phyloP scores from a whole-genome alignment of 1,140 invertebrate genomes.

The Eupeodes corollae region DNA sequence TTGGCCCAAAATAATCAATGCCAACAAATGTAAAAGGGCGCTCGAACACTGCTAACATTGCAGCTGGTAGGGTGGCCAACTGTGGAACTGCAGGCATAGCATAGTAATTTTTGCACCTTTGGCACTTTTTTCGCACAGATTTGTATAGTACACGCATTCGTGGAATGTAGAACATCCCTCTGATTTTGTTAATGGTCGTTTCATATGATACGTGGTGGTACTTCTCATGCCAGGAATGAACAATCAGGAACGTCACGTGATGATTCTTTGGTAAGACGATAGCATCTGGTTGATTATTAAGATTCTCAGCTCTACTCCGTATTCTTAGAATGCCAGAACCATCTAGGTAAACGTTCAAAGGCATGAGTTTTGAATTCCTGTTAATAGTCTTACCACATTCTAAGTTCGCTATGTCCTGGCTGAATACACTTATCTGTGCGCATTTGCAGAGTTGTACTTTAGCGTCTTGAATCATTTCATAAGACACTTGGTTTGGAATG shows the following conservation, averaged over 20 bases:
- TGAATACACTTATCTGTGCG: too few species aligned
- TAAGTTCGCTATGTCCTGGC: too few species aligned
- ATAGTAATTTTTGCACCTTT: not conserved
- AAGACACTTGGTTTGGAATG: too few species aligned
- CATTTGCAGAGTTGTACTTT: too few species aligned
- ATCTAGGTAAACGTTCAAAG: not conserved
- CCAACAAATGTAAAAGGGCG: constrained; percentile 5
- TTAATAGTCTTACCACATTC: too few species aligned
- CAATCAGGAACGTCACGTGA: constrained; percentile 27
- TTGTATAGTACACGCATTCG: not conserved
- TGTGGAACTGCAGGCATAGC: constrained; percentile 1
- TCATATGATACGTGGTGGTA: not conserved
- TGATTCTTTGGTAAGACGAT: constrained; percentile 8
- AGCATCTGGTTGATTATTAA: too few species aligned
- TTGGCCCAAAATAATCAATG: constrained; percentile 7
- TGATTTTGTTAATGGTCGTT: not conserved
- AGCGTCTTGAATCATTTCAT: too few species aligned
- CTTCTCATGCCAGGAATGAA: constrained; percentile 14
- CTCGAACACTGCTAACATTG: not conserved
- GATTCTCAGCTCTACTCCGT: not conserved
- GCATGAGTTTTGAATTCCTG: too few species aligned
- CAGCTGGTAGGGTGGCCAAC: constrained; percentile 1
- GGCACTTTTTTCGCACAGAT: not conserved
- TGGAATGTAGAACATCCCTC: not conserved
- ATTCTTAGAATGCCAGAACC: not conserved